A percentile compares a stretch with the other conserved stretches of the same genome.
Evolutionary conservation across 1,140 invertebrate genomes (phyloP).

Genomic region (Bombus pascuorum): DNA sequence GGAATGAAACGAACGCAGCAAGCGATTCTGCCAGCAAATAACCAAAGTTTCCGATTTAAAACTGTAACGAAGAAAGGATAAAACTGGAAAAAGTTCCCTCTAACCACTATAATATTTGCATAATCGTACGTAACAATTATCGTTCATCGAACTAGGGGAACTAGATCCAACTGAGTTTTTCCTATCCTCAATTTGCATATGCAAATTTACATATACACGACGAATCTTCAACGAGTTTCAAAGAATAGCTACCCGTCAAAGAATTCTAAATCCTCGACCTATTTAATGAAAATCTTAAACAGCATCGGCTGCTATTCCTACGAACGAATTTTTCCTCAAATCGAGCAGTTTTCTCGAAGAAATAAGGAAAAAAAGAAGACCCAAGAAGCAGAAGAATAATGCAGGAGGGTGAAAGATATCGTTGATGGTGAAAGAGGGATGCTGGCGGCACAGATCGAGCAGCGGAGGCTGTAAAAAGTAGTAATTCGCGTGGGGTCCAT

Average conservation of each 20-base stretch:
- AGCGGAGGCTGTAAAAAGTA: conserved; percentile 74
- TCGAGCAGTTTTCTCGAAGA: not conserved
- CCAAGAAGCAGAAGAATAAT: conserved; percentile 18
- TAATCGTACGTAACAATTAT: conserved; percentile 8
- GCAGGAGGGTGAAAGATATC: conserved; percentile 26
- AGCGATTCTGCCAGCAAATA: no score
- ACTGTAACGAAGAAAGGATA: not conserved
- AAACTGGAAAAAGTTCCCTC: not conserved
- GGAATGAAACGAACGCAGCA: not conserved
- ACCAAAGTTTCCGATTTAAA: not conserved
- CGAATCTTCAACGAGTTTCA: not conserved
- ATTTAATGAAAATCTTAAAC: not conserved
- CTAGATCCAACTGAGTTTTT: not conserved
- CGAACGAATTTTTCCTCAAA: not conserved
- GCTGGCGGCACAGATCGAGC: conserved; percentile 41
- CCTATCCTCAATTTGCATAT: not conserved
- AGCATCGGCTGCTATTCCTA: not conserved
- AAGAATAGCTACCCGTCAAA: not conserved
- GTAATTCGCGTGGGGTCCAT: conserved; percentile 79
- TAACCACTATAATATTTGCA: not conserved
- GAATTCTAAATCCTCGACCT: not conserved
- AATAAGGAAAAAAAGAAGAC: not conserved
- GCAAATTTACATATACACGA: not conserved
- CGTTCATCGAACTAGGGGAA: not conserved
- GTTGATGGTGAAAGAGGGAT: not conserved